Conservation (phyloP, 2,888 invertebrate genomes). For the Anoplius nigerrimus region DNA sequence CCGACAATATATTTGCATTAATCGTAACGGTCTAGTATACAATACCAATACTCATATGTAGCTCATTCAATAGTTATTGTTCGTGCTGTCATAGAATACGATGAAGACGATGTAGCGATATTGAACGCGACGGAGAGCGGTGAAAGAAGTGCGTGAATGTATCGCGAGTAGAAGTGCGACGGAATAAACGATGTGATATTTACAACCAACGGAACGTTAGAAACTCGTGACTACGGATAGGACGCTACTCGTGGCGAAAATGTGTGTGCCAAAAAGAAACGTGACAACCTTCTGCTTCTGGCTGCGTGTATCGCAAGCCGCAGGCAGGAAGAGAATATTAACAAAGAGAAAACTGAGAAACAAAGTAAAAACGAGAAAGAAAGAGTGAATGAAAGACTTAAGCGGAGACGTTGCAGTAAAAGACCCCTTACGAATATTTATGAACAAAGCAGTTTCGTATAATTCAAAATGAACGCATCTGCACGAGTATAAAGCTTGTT, state of each 20-base stretch:
- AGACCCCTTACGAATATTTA: no score
- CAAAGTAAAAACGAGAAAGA: background rate
- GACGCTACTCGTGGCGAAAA: slow-evolving; percentile 10
- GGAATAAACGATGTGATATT: no score
- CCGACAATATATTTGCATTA: slow-evolving; percentile 65
- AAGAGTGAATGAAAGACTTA: background rate
- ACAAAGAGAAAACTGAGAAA: background rate
- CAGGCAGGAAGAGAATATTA: no score
- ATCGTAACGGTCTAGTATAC: slow-evolving; percentile 57
- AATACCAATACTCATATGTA: slow-evolving; percentile 57
- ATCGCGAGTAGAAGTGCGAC: background rate
- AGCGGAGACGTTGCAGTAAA: background rate
- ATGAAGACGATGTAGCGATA: slow-evolving; percentile 3
- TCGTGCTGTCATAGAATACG: slow-evolving; percentile 33
- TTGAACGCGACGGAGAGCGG: background rate
- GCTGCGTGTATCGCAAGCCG: background rate
- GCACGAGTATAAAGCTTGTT: no score
- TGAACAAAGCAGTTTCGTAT: no score
- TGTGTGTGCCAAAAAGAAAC: slow-evolving; percentile 52
- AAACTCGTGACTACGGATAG: background rate
- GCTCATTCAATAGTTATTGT: slow-evolving; percentile 53
- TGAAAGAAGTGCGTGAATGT: background rate
- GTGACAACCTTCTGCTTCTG: slow-evolving; percentile 17
- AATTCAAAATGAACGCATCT: background rate
- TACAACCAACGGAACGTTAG: no score